Base-by-base conservation (phyloP, 2,797 vertebrate genomes). In the Diplodus sargus region DNA sequence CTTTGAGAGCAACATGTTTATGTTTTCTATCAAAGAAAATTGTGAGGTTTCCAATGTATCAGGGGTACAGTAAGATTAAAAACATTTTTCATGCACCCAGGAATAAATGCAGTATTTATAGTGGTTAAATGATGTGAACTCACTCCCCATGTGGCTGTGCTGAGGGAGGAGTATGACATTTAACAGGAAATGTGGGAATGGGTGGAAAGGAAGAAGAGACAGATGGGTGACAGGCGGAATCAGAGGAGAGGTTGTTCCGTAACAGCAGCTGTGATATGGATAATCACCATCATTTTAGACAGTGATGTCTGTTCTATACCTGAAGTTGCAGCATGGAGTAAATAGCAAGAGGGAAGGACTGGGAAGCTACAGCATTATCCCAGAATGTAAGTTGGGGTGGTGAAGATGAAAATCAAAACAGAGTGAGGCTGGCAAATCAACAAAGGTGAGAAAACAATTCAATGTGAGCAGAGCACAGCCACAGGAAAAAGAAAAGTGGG, bases 221-320 rank as follows among this genome's bases (percentile, higher is more conserved):
- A 82, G 78, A 86, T 70, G 73, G 76, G 62, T 74, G 84, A 73
- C 66, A 53, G 78, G 61, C 8, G 7, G 52, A 66, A 81, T 81
- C 39, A 75, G 72, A 85, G 65, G 79, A 83, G 71, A 84, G 61
- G 58, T 61, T 76, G 28, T 22, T 59, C 65, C 59, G 23, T 58
- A 59, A 78, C 42, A 13, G 76, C 70, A 68, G 79, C 76, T 72
- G 74, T 56, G 56, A 25, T 81, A 53, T 48, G 59, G 83, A 84
- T 85, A 78, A 91, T 87, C 58, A 80, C 80, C 73, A 79, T 90
- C 61, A 68, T 72, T 84, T 75, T 14, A 70, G 57, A 86, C 52
- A 30, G 67, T 42, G 64, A 80, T 76, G 87, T 78, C 74, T 83
- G 85, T 88, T 90, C 87, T 70, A 87, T 91, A 86, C 39, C 56